phyloP scores from a whole-genome alignment of 2,888 invertebrate genomes.

The Xestobium rufovillosum region DNA sequence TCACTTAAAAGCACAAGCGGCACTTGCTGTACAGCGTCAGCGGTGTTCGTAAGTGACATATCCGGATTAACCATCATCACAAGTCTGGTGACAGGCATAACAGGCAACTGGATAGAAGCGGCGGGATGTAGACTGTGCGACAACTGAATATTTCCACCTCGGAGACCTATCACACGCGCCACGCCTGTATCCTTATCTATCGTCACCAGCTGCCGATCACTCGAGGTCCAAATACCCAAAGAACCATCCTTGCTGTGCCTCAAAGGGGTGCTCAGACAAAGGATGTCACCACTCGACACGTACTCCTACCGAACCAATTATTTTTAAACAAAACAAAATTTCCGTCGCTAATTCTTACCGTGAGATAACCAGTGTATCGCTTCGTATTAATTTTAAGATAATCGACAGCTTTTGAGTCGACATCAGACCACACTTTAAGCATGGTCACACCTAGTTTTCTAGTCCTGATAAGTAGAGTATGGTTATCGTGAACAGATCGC shows the following conservation, averaged over 20 bases:
- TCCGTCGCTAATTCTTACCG: background rate
- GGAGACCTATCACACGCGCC: slow-evolving; percentile 34
- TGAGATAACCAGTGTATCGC: slow-evolving; percentile 30
- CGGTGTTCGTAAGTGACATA: slow-evolving; percentile 33
- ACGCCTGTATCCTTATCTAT: slow-evolving; percentile 38
- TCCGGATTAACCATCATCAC: slow-evolving; percentile 26
- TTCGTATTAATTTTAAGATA: slow-evolving; percentile 41
- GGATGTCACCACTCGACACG: slow-evolving; percentile 47
- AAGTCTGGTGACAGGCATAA: slow-evolving; percentile 33
- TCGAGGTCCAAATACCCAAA: slow-evolving; percentile 38
- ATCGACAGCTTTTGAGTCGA: slow-evolving; percentile 37
- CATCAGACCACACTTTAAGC: slow-evolving; percentile 45
- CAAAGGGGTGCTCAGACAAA: slow-evolving; percentile 49
- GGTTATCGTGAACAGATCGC: slow-evolving; percentile 44
- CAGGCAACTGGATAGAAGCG: slow-evolving; percentile 33
- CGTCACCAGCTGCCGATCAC: slow-evolving; percentile 35
- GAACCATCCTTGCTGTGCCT: slow-evolving; percentile 32
- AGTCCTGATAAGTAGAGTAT: slow-evolving; percentile 43
- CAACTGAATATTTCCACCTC: slow-evolving; percentile 33
- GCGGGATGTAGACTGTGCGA: slow-evolving; percentile 35
- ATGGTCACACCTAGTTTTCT: slow-evolving; percentile 46
- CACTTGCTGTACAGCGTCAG: slow-evolving; percentile 25
- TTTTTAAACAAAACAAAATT: background rate
- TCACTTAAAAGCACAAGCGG: slow-evolving; percentile 33
- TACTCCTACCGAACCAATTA: slow-evolving; percentile 30